Evolutionary conservation across 2,113 vertebrate species (phyloP).

Genomic region (Athene noctua): DNA sequence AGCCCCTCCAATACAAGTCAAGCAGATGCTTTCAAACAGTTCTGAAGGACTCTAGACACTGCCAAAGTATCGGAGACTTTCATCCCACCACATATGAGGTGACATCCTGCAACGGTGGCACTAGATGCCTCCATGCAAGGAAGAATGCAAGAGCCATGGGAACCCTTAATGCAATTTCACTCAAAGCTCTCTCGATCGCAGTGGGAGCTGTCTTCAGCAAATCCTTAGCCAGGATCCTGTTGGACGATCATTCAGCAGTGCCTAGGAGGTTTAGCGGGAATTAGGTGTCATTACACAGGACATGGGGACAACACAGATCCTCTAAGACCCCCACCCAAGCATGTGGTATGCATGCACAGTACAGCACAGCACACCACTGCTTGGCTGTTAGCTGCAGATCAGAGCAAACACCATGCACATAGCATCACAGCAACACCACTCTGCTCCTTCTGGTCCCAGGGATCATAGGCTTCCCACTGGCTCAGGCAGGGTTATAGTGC

Average conservation of each 20-base stretch:
- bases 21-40: not conserved
- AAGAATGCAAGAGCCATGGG: not conserved
- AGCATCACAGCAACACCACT: not conserved
- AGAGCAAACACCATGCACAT: fast-evolving
- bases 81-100: not conserved
- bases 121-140: not conserved
- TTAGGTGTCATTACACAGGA: not conserved
- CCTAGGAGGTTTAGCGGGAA: not conserved
- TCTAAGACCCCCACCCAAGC: not conserved
- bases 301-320: not conserved
- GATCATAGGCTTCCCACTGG: not conserved
- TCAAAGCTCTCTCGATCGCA: not conserved
- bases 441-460: not conserved
- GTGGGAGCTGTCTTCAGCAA: not conserved
- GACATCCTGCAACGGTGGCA: not conserved
- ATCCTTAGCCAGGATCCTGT: not conserved
- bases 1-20: not conserved
- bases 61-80: not conserved
- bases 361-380: not conserved
- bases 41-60: not conserved
- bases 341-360: not conserved
- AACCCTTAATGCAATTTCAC: not conserved
- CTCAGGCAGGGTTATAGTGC: not conserved
- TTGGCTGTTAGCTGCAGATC: not conserved
- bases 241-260: not conserved